These are phyloP conservation scores for Flabesymbios commensalis DNA, from an alignment of 2,888 invertebrate genomes.

Conservation along the genomic window DNA sequence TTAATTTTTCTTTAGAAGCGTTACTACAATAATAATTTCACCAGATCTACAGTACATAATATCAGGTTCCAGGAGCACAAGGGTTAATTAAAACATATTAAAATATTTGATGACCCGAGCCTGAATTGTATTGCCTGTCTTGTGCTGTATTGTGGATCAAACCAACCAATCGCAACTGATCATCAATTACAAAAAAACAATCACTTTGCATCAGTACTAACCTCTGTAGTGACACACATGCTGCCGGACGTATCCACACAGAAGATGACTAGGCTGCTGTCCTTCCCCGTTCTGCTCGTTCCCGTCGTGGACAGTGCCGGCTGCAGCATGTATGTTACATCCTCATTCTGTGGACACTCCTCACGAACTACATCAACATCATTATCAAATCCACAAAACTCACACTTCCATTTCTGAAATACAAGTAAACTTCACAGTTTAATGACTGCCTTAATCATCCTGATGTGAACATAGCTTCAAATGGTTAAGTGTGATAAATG, in stretches of 20 bases:
- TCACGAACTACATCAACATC: slow-evolving; percentile 50
- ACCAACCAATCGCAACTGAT: no score
- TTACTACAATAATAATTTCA: no score
- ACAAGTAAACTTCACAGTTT: no score
- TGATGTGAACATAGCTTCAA: background rate
- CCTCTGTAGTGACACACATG: slow-evolving; percentile 59
- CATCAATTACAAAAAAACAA: no score
- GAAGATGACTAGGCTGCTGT: slow-evolving; percentile 55
- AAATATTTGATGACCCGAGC: no score
- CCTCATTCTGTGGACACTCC: slow-evolving; percentile 49
- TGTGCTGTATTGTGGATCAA: no score
- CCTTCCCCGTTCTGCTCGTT: slow-evolving; percentile 46
- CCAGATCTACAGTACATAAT: no score
- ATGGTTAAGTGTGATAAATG: background rate
- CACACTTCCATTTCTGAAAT: slow-evolving; percentile 52
- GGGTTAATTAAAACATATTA: no score
- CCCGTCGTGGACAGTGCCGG: slow-evolving; percentile 49
- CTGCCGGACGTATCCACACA: slow-evolving; percentile 59
- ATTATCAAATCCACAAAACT: slow-evolving; percentile 49
- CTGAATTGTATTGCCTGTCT: no score
- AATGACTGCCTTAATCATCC: background rate
- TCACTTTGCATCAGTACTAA: no score
- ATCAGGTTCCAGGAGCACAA: no score
- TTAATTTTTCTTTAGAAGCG: background rate
- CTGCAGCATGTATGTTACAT: slow-evolving; percentile 56